phyloP scores from a whole-genome alignment of 1,140 invertebrate species.

The Vollenhovia emeryi region DNA sequence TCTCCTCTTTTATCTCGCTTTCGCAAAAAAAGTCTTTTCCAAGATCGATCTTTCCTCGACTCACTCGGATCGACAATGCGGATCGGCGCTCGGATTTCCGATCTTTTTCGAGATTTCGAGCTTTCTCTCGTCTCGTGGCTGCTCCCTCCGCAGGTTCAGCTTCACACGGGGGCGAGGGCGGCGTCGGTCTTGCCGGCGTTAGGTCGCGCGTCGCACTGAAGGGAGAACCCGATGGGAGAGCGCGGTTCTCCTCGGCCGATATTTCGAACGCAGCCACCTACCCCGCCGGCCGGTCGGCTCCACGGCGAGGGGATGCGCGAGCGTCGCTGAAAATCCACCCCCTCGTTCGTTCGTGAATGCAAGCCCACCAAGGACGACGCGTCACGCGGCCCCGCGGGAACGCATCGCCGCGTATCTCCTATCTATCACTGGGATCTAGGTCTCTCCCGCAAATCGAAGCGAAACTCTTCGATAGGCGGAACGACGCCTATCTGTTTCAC shows the following conservation, averaged over 20 bases:
- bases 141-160: constrained; percentile 39
- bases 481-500: neutral
- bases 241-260: constrained; percentile 56
- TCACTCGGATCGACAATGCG: neutral
- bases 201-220: constrained; percentile 82
- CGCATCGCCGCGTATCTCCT: neutral
- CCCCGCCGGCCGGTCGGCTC: constrained; percentile 26
- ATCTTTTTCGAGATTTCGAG: neutral
- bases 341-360: neutral
- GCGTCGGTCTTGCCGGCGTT: constrained; percentile 79
- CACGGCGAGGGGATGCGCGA: constrained; percentile 33
- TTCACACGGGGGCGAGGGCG: constrained; percentile 76
- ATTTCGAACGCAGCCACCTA: constrained; percentile 64
- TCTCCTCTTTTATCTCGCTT: constrained; percentile 10
- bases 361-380: constrained; percentile 20
- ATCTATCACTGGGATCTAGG: neutral
- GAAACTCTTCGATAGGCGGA: neutral
- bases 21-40: neutral
- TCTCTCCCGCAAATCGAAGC: neutral
- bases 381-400: neutral
- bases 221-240: constrained; percentile 61
- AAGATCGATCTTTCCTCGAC: neutral
- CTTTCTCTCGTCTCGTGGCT: constrained; percentile 37
- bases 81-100: neutral
- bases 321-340: constrained; percentile 22